Base-by-base conservation (phyloP, 1,140 invertebrate species). In the Drosophila ananassae region DNA sequence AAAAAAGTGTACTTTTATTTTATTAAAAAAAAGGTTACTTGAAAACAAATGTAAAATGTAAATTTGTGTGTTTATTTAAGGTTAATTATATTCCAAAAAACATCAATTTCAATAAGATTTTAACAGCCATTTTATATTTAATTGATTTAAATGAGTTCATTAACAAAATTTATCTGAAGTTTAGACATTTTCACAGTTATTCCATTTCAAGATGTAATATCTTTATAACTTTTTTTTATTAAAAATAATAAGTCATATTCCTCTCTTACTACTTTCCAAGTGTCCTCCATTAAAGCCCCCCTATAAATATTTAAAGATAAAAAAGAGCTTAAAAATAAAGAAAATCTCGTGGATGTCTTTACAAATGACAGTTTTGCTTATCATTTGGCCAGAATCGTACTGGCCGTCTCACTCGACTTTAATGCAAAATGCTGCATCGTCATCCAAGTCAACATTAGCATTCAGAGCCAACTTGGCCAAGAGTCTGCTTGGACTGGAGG, bases 361-460 rank as follows among this genome's bases (percentile, higher is more conserved):
- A 61, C 57, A 73, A n/a, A 77, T 80, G 81, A 85, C 82, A 84
- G 78, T 81, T 81, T 87, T 87, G 82, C 81, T 85, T 85, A 85
- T 85, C 81, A 85, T 76, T 87, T 85, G 71, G 34, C 66, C 68
- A 69, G 68, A 59, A 87, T 62, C 60, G 68, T 77, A 77, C 77
- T 77, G 48, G 55, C 64, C 28, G 61, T 46, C 62, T 39, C n/a
- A 28, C 0, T 69, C 24, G 51, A 34, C 41, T 32, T 32, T 39
- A 69, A 69, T 71, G 67, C 52, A 57, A 69, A 71, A 71, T 75
- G 69, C 58, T 73, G 58, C 71, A 73, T 55, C 66, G 67, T 72
- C 71, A 73, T 71, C 52, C 57, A 39, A 24, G 56, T 48, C 66
- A 57, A 68, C 66, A 69, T 57, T 56, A 69, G 41, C 24, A 60